Conservation (phyloP, 2,797 vertebrate genomes). For the Crenichthys baileyi region DNA sequence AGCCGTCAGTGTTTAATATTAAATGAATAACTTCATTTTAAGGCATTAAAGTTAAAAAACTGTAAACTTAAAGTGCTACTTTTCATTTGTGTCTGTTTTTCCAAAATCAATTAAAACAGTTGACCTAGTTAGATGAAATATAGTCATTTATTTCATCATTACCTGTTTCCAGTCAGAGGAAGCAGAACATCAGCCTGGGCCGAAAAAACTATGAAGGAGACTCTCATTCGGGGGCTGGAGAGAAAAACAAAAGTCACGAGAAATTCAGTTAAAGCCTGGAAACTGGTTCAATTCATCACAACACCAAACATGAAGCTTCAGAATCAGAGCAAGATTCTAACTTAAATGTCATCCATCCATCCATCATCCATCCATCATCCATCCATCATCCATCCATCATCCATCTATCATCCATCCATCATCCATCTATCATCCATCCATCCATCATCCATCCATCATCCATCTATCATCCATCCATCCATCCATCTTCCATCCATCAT, state of each 20-base stretch:
- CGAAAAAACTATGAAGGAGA: constrained; percentile 96
- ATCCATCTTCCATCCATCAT: too few relatives aligned
- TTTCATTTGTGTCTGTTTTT: neutral
- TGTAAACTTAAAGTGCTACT: neutral
- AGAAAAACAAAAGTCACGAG: constrained; percentile 38
- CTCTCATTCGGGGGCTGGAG: constrained; percentile 88
- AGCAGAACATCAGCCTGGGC: constrained; percentile 83
- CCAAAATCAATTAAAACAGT: neutral
- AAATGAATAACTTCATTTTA: neutral
- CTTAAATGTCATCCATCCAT: constrained; percentile 1
- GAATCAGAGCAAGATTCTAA: neutral
- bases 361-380: neutral
- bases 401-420: too few relatives aligned
- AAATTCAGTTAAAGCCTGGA: neutral
- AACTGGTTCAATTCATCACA: neutral
- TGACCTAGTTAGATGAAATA: neutral
- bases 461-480: too few relatives aligned
- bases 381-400: too few relatives aligned
- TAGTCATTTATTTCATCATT: constrained; percentile 27
- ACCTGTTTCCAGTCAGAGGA: constrained; percentile 95
- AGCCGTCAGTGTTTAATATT: neutral
- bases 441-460: too few relatives aligned
- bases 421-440: too few relatives aligned
- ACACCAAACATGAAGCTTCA: neutral
- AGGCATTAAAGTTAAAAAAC: neutral